Evolutionary conservation across 1,140 invertebrate species (phyloP).

Genomic region (Hesperophylax magnus): DNA sequence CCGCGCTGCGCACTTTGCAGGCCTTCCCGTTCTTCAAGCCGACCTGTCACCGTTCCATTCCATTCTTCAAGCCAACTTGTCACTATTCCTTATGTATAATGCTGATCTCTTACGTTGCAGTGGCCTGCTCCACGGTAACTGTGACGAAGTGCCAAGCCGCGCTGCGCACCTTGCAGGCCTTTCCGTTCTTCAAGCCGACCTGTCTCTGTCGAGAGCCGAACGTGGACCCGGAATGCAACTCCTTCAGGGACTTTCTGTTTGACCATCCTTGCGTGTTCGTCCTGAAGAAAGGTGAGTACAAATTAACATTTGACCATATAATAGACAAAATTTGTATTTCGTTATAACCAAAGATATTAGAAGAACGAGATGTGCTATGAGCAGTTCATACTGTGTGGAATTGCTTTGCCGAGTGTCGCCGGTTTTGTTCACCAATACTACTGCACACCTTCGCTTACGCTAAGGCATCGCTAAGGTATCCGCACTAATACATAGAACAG

Average conservation of each 20-base stretch:
- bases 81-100: constrained; percentile 72
- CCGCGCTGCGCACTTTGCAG: constrained; percentile 87
- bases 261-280: constrained; percentile 93
- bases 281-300: constrained; percentile 83
- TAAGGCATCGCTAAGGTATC: too few relatives aligned
- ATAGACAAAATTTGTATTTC: too few relatives aligned
- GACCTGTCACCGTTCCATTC: too few relatives aligned
- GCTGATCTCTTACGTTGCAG: constrained; percentile 72
- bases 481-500: too few relatives aligned
- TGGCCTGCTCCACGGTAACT: constrained; percentile 92
- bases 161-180: constrained; percentile 87
- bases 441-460: too few relatives aligned
- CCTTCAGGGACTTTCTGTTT: constrained; percentile 91
- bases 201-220: constrained; percentile 91
- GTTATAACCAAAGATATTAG: too few relatives aligned
- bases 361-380: too few relatives aligned
- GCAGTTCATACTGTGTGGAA: too few relatives aligned
- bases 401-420: too few relatives aligned
- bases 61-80: constrained; percentile 86
- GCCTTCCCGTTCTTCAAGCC: constrained; percentile 88
- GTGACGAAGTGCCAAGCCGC: constrained; percentile 93
- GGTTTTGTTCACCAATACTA: too few relatives aligned
- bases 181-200: constrained; percentile 92
- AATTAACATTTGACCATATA: neutral
- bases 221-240: constrained; percentile 91